These are phyloP conservation scores for Rhabdomys dilectus DNA, from an alignment of 2,113 vertebrate species.

Conservation along the genomic window DNA sequence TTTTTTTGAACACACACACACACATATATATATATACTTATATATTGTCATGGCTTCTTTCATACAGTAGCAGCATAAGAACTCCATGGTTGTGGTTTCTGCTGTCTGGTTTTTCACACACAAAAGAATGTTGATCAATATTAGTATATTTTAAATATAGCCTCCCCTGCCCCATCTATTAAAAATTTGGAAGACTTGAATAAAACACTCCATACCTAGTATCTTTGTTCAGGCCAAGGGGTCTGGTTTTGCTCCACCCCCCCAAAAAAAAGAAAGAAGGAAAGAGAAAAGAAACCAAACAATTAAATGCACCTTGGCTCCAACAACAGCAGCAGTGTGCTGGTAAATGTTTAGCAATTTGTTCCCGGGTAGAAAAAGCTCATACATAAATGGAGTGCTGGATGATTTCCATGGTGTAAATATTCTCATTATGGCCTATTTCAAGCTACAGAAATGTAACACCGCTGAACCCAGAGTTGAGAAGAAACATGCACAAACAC, in stretches of 20 bases:
- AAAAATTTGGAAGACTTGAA: slow-evolving; percentile 36
- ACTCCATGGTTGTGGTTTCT: not conserved
- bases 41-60: not conserved
- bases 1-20: too few species aligned
- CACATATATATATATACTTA: too few species aligned
- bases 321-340: not conserved
- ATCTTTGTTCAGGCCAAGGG: not conserved
- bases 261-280: not conserved
- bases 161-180: not conserved
- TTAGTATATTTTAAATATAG: not conserved
- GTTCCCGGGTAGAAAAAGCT: not conserved
- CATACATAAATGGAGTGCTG: not conserved
- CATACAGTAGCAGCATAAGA: not conserved
- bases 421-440: not conserved
- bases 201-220: not conserved
- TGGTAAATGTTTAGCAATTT: slow-evolving; percentile 22
- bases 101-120: not conserved
- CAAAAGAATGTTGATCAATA: not conserved
- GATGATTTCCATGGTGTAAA: not conserved
- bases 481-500: not conserved
- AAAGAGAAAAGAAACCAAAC: not conserved
- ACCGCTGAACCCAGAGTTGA: not conserved
- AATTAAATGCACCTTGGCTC: slow-evolving; percentile 28
- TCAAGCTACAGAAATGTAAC: not conserved
- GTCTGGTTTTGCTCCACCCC: not conserved